Evolutionary conservation across 2,113 vertebrate species (phyloP), one percentile per base, ranked within the genome.

Genomic region (Australoheros scitulus): DNA sequence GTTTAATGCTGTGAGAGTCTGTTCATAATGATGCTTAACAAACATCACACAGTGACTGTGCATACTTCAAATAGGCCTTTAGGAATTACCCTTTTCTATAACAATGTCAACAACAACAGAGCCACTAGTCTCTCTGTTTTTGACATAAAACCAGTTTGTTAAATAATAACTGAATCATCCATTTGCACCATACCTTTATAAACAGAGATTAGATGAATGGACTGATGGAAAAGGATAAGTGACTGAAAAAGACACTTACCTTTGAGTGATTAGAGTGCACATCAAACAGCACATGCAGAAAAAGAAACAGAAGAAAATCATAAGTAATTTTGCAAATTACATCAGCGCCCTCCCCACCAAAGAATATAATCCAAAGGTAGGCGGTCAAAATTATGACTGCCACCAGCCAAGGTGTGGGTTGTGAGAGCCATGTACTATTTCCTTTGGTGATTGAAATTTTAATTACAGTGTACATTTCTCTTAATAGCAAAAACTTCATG

Each of bases 191-290:
- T 26, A 56, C 41, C 38, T 43, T 10, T 72, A 72, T 55, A n/a
- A 72, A 72, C 26, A 0, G 47, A 74, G 24, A 47, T 70, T 41
- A 17, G 7, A 15, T 65, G 59, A 43, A 41, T 7, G 38, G 61
- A 65, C 13, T 11, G 13, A 86, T 52, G 34, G 55, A 61, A 3
- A 29, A 14, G 36, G 13, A 72, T 55, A 68, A 58, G 43, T 63
- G 24, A 76, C 20, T 76, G 13, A 57, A 79, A 43, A 79, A 79
- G 14, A 34, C 75, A 91, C 92, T 94, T 92, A 93, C 88, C 90
- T 94, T 68, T 88, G 79, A 36, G 47, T 32, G 36, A 83, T 76
- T 52, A 79, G 11, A 80, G 55, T 58, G 79, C 15, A 80, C 7
- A 36, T 58, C 56, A 61, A 34, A 52, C 74, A 82, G 65, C 41